Base-by-base conservation (phyloP, 2,113 vertebrate species). In the Meriones unguiculatus region DNA sequence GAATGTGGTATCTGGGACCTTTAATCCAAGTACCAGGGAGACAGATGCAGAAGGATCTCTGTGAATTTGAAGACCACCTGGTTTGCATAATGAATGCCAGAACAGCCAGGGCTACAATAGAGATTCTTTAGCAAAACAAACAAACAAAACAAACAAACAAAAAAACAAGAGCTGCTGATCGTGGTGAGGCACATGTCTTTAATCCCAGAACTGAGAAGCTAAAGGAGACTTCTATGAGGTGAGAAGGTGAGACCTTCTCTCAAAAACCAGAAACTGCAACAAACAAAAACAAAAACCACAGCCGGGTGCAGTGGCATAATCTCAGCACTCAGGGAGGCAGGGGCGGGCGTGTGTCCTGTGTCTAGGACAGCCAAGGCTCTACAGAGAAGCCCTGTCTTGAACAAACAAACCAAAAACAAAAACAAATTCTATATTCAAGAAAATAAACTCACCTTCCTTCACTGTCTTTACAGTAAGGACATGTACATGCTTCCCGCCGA, bases 381-480 rank as follows among this genome's bases (percentile, higher is more conserved):
- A 57, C 15, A 15, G 57, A 57, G 57, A 57, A 57, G 57, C 57
- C 57, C 57, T 57, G 57, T 57, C 57, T 57, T 14, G 14, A 57
- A 64, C 30, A 69, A 22, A 22, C 30, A 67, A 67, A 32, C 13
- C 7, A 50, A 28, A 75, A 32, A 35, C 9, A 18, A 54, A 78
- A n/a, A 62, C 24, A 38, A 84, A 41, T 41, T 41, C 57, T 65
- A 89, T 38, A 91, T 6, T 93, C 87, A 52, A 87, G 73, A 92
- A 86, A 69, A 57, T 64, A 30, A 81, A 50, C 38, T 13, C 5
- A 99, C 99, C 99, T 99, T 89, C 99, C 99, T 97, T 99, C 99
- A 65, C 99, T 99, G 52, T 99, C 99, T 96, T 99, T 99, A 99
- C 99, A 99, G 97, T 99, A 99, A n/a, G 99, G 99, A 87, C 99